phyloP scores from a whole-genome alignment of 2,888 invertebrate genomes.

The Limnephilus auricula region DNA sequence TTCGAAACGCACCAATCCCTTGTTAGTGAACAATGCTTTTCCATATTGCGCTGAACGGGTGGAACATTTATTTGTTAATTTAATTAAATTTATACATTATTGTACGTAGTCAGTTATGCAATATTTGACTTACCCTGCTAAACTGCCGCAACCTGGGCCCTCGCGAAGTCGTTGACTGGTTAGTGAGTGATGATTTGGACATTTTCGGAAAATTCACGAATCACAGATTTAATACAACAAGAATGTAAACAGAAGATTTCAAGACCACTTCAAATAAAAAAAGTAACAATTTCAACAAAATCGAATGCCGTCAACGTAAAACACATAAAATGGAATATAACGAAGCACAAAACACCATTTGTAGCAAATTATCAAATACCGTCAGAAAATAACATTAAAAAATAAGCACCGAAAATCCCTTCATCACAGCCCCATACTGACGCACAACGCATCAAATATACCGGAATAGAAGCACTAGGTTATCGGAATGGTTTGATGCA shows the following conservation, averaged over 20 bases:
- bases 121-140: constrained; percentile 42
- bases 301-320: not conserved
- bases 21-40: not conserved
- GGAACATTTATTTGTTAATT: not conserved
- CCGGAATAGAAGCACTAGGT: constrained; percentile 17
- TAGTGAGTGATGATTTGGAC: constrained; percentile 76
- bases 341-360: constrained; percentile 29
- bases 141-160: constrained; percentile 14
- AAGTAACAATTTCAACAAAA: constrained; percentile 42
- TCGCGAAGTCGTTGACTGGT: constrained; percentile 71
- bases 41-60: not conserved
- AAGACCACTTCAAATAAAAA: constrained; percentile 34
- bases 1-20: not conserved
- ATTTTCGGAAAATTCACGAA: constrained; percentile 70
- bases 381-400: constrained; percentile 33
- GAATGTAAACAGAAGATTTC: constrained; percentile 42
- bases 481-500: constrained; percentile 24
- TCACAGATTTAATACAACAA: constrained; percentile 28
- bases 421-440: constrained; percentile 46
- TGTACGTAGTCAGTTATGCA: constrained; percentile 21
- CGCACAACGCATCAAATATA: constrained; percentile 42
- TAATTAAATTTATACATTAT: not conserved
- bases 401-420: constrained; percentile 34
- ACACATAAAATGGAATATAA: constrained; percentile 30
- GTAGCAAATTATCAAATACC: constrained; percentile 25